A percentile compares a stretch with the other conserved stretches of the same genome.
These are phyloP conservation scores for Caenorhabditis sinica DNA, from an alignment of 2,888 invertebrate species.

Conservation along the genomic window DNA sequence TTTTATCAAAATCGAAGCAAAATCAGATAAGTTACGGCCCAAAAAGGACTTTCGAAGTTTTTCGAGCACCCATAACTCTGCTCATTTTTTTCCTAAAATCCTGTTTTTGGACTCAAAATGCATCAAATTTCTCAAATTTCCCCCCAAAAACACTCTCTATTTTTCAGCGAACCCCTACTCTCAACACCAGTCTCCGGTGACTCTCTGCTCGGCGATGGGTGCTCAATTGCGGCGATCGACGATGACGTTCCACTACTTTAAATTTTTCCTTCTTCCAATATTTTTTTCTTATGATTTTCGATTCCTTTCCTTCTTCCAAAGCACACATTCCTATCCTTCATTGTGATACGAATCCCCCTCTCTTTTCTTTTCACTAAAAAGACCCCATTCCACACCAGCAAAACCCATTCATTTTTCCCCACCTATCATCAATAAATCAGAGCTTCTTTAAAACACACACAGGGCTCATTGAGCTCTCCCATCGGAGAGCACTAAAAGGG, in stretches of 20 bases:
- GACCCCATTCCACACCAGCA: not conserved
- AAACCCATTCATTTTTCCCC: not conserved
- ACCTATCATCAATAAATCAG: constrained; percentile 33
- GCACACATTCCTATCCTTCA: constrained; percentile 35
- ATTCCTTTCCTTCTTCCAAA: not conserved
- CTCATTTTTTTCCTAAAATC: not conserved
- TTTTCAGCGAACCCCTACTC: constrained; percentile 52
- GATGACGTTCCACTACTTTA: constrained; percentile 63
- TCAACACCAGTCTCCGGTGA: constrained; percentile 61
- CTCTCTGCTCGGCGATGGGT: constrained; percentile 58
- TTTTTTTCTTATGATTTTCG: not conserved
- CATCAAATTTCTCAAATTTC: not conserved
- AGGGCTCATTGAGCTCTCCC: not conserved
- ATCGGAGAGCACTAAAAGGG: constrained; percentile 3
- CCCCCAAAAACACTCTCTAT: not conserved
- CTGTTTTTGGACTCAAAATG: no score
- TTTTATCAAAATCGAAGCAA: not conserved
- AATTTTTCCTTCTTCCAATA: no score
- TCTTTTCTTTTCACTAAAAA: not conserved
- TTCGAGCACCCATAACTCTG: not conserved
- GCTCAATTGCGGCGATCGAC: constrained; percentile 62
- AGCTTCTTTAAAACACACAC: not conserved
- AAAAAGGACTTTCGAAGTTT: not conserved
- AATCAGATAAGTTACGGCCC: not conserved
- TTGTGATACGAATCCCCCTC: constrained; percentile 35